phyloP scores from a whole-genome alignment of 2,888 invertebrate genomes.

The Serripes groenlandicus region DNA sequence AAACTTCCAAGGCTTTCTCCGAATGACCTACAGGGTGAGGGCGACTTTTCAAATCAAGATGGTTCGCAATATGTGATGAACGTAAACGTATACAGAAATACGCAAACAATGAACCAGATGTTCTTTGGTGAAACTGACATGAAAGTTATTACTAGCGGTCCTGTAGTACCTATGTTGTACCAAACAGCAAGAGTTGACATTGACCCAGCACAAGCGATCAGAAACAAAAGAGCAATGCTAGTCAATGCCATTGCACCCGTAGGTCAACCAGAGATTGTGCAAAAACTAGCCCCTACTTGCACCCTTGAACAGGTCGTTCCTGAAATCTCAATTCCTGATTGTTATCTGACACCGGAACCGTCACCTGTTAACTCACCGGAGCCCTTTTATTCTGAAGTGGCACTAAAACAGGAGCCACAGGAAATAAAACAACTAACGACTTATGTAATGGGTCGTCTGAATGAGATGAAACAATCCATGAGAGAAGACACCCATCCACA shows the following conservation, averaged over 20 bases:
- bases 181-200: constrained; percentile 49
- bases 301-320: constrained; percentile 78
- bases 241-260: constrained; percentile 52
- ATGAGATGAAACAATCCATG: constrained; percentile 43
- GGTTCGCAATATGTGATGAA: constrained; percentile 61
- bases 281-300: constrained; percentile 65
- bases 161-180: constrained; percentile 70
- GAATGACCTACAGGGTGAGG: constrained; percentile 48
- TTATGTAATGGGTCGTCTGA: constrained; percentile 60
- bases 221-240: constrained; percentile 61
- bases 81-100: constrained; percentile 55
- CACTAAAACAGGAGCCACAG: constrained; percentile 61
- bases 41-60: constrained; percentile 28
- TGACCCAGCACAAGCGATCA: constrained; percentile 44
- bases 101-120: constrained; percentile 20
- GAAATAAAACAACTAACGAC: constrained; percentile 73
- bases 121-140: constrained; percentile 32
- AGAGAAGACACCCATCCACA: constrained; percentile 38
- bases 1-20: constrained; percentile 73
- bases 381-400: constrained; percentile 52
- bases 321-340: constrained; percentile 77
- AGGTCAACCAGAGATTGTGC: constrained; percentile 57
- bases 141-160: constrained; percentile 35
- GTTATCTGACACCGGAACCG: constrained; percentile 81
- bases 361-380: constrained; percentile 81